A percentile compares a stretch with the other conserved stretches of the same genome.
Evolutionary conservation across 2,888 invertebrate species (phyloP).

Genomic region (Luperina nickerlii): DNA sequence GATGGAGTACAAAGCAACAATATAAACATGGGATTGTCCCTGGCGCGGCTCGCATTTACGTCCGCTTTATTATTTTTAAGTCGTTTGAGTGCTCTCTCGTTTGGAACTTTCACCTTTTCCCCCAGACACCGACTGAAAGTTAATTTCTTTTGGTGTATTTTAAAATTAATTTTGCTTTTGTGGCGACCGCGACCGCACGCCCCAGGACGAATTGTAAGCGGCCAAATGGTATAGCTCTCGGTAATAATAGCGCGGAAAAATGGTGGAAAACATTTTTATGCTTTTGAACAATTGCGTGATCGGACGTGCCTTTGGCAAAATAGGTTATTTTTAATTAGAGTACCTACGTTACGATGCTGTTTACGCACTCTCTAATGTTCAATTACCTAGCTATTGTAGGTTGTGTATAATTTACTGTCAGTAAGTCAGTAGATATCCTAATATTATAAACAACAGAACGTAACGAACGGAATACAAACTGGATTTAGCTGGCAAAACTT

Average conservation of each 20-base stretch:
- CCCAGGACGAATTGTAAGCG: constrained; percentile 85
- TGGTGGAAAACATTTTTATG: constrained; percentile 77
- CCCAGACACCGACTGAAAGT: constrained; percentile 83
- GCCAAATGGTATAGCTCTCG: constrained; percentile 84
- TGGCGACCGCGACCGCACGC: constrained; percentile 84
- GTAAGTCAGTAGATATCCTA: not conserved
- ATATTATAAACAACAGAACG: not conserved
- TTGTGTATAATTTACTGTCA: not conserved
- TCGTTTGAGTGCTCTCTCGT: constrained; percentile 84
- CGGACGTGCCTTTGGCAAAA: constrained; percentile 30
- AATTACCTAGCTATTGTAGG: not conserved
- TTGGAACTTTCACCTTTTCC: constrained; percentile 85
- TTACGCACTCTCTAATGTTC: not conserved
- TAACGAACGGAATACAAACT: not conserved
- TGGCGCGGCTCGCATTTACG: constrained; percentile 74
- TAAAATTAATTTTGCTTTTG: constrained; percentile 90
- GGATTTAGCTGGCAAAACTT: not conserved
- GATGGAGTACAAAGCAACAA: constrained; percentile 67
- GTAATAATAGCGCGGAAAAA: constrained; percentile 82
- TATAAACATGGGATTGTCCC: constrained; percentile 77
- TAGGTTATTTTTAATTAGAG: constrained; percentile 27
- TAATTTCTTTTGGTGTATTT: constrained; percentile 90
- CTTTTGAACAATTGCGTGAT: constrained; percentile 72
- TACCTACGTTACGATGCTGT: constrained; percentile 4
- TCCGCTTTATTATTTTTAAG: constrained; percentile 88